phyloP scores from a whole-genome alignment of 2,888 invertebrate species.

The Sympetrum striolatum region DNA sequence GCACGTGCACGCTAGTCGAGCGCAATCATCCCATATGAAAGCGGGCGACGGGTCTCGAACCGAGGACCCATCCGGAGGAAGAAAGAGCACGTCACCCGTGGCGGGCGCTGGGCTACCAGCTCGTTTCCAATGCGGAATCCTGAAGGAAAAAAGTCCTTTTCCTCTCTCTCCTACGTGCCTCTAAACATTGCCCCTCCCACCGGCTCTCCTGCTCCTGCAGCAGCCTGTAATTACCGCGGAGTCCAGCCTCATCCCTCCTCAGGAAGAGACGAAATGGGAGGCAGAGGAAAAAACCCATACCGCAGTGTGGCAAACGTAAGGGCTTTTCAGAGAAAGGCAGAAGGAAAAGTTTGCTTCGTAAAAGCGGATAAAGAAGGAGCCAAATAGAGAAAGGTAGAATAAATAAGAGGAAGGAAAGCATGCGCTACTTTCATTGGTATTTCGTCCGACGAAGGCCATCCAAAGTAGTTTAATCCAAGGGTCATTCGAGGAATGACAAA shows the following conservation, averaged over 20 bases:
- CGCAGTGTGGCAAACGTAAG: constrained; percentile 33
- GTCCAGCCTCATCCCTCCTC: constrained; percentile 4
- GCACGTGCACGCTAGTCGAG: not conserved
- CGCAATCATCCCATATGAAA: not conserved
- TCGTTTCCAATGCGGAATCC: not conserved
- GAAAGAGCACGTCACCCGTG: not conserved
- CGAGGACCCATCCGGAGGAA: not conserved
- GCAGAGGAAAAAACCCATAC: not conserved
- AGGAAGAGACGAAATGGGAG: not conserved
- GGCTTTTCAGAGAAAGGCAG: not conserved
- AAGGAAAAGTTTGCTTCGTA: not conserved
- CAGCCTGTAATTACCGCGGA: constrained; percentile 29
- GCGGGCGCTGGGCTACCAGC: not conserved
- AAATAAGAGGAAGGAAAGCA: not conserved
- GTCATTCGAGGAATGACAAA: too few species aligned
- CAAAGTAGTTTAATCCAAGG: too few species aligned
- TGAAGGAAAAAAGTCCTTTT: not conserved
- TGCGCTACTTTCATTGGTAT: too few species aligned
- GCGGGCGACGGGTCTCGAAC: not conserved
- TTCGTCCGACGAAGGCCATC: too few species aligned
- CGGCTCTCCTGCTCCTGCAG: not conserved
- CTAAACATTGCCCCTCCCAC: not conserved
- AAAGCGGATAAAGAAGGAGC: not conserved
- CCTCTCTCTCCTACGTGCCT: not conserved
- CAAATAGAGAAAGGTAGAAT: not conserved